Base-by-base conservation (phyloP, 1,140 invertebrate genomes). In the Drosophila willistoni region DNA sequence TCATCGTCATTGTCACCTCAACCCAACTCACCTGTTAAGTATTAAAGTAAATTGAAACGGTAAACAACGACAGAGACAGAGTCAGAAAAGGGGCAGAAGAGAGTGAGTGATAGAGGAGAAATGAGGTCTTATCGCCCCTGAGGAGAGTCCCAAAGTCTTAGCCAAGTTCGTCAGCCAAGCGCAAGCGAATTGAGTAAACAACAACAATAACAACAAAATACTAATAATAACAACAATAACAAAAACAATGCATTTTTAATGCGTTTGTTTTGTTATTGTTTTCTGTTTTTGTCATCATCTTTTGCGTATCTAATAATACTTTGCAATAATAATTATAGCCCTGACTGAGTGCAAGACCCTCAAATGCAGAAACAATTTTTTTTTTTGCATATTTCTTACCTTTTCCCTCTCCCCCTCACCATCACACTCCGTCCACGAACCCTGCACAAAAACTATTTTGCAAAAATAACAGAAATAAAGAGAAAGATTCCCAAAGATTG, bases 301-400 rank as follows among this genome's bases (percentile, higher is more conserved):
- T 59, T 59, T 33, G 33, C 56, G 56, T 59, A 59, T 59, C 56
- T 59, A 59, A 59, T 59, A 59, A 59, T 59, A 59, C 17, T 4
- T 29, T 51, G 10, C 9, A 22, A 51, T 51, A 51, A 51, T 51
- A 51, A 51, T 51, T 51, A 36, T 36, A 59, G 19, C 33, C 14
- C 56, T 39, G 56, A 59, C 56, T 59, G 56, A 59, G 56, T 59
- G 14, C 56, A 59, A 59, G 56, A 59, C 33, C 56, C 56, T 36
- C 56, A 19, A 51, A 29, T 33, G 7, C 19, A 36, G 56, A 22
- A 9, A 51, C 10, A 10, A 3, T 59, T 29, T 29, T 29, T 29
- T 25, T 25, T 2, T 25, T 39, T 59, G 56, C 56, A 59, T 59
- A 59, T 59, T 12, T 36, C 34, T 10, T 3, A 7, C 34, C 9